phyloP scores from a whole-genome alignment of 2,113 vertebrate species.

The Pantherophis guttatus region DNA sequence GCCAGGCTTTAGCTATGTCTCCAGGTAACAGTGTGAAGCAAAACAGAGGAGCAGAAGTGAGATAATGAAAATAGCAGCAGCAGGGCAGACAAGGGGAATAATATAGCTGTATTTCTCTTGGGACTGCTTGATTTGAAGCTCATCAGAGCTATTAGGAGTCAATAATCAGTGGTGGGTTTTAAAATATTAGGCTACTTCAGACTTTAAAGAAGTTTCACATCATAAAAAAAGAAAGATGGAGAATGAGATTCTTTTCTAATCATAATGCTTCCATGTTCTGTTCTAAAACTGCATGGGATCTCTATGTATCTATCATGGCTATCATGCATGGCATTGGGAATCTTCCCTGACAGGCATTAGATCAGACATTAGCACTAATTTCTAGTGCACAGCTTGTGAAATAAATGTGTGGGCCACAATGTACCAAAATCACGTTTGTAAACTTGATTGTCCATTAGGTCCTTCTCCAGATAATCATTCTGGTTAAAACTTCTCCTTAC shows the following conservation, averaged over 20 bases:
- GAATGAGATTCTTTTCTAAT: neutral
- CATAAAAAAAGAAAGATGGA: neutral
- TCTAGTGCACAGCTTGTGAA: neutral
- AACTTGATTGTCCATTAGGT: neutral
- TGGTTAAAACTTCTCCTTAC: neutral
- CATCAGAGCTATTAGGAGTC: neutral
- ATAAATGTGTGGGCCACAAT: neutral
- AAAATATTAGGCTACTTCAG: neutral
- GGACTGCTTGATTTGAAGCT: neutral
- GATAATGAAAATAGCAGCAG: neutral
- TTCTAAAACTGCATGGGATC: neutral
- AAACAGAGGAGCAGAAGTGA: neutral
- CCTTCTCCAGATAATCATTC: neutral
- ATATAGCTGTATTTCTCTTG: neutral
- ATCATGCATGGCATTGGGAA: neutral
- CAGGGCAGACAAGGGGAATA: neutral
- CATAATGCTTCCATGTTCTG: neutral
- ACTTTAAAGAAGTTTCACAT: neutral
- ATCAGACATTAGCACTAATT: neutral
- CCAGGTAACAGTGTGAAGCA: constrained; percentile 22
- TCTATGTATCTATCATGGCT: neutral
- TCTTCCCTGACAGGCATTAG: neutral
- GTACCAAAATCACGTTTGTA: neutral
- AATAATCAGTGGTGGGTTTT: neutral
- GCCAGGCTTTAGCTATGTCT: constrained; percentile 4